Base-by-base conservation (phyloP, 2,888 invertebrate species). In the Falcaria lacertinaria region DNA sequence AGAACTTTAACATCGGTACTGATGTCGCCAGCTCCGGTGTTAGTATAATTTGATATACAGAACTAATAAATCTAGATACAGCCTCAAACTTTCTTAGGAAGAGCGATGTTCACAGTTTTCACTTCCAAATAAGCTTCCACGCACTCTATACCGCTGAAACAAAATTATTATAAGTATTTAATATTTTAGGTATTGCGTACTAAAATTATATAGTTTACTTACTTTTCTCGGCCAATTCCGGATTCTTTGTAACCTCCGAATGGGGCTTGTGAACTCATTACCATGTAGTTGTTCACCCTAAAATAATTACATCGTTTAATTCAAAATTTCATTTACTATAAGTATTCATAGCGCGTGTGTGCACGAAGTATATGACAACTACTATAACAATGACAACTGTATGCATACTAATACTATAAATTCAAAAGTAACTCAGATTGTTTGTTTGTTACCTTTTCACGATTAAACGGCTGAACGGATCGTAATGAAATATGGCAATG, bases 211-310 rank as follows among this genome's bases (percentile, higher is more conserved):
- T 28, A 28, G 2, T 17, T 60, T 70, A 64, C 74, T 65, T 60
- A 81, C 81, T 55, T 61, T 60, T 82, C 81, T 22, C 79, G 69
- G 52, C 96, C 96, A 48, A 94, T 89, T 49, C 97, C 96, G 14
- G 96, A 96, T 55, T 93, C 92, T 68, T 97, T 97, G 73, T 91
- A 96, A 25, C 97, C 97, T 33, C 97, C 97, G 64, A 97, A 97
- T 2, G 96, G 96, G 16, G 92, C 91, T 71, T 96, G 95, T 0
- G 91, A 84, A 6, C 86, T 78, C 8, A 91, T 77, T 14, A 82
- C 81, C 58, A 93, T 89, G 55, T 93, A 94, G 44, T 91, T 91
- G 69, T 94, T 75, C n/a, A 75, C 69, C 70, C 75, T 75, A 52
- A 38, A 64, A 63, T 14, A 39, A 37, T 15, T 8, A 11, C 14